Conservation (phyloP, 2,888 invertebrate species). For the Busseola fusca region DNA sequence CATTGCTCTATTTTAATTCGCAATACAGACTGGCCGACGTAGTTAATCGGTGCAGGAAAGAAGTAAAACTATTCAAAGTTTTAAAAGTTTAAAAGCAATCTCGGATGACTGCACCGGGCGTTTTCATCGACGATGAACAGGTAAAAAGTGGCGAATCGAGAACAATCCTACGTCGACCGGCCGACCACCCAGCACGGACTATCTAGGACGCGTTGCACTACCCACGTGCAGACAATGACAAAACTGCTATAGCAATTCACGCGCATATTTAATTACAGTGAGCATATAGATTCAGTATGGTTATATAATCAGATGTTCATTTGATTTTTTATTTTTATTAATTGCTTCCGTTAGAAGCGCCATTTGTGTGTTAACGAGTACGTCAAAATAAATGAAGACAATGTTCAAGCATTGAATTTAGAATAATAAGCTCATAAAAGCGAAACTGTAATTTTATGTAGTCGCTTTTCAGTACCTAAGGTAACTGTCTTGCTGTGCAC, state of each 20-base stretch:
- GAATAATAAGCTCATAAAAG: constrained; percentile 69
- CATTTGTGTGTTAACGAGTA: constrained; percentile 42
- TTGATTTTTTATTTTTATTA: constrained; percentile 16
- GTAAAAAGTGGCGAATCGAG: constrained; percentile 70
- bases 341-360: constrained; percentile 21
- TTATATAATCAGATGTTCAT: constrained; percentile 17
- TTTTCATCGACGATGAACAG: constrained; percentile 62
- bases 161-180: constrained; percentile 65
- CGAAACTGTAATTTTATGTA: constrained; percentile 72
- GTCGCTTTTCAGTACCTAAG: constrained; percentile 73
- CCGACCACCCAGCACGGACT: constrained; percentile 67
- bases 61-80: constrained; percentile 67
- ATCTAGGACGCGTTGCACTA: constrained; percentile 65
- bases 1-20: constrained; percentile 68
- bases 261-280: constrained; percentile 43
- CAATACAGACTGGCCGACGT: constrained; percentile 55
- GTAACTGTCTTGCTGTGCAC: constrained; percentile 82
- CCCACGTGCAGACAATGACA: constrained; percentile 55
- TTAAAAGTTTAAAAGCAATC: constrained; percentile 65
- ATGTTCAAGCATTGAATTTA: constrained; percentile 48
- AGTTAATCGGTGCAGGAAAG: constrained; percentile 64
- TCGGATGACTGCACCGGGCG: constrained; percentile 58
- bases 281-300: constrained; percentile 13
- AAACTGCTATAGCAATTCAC: constrained; percentile 39
- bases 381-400: constrained; percentile 50